Evolutionary conservation across 2,888 invertebrate genomes (phyloP), one percentile per base, ranked within the genome.

Genomic region (Synergus japonicus): DNA sequence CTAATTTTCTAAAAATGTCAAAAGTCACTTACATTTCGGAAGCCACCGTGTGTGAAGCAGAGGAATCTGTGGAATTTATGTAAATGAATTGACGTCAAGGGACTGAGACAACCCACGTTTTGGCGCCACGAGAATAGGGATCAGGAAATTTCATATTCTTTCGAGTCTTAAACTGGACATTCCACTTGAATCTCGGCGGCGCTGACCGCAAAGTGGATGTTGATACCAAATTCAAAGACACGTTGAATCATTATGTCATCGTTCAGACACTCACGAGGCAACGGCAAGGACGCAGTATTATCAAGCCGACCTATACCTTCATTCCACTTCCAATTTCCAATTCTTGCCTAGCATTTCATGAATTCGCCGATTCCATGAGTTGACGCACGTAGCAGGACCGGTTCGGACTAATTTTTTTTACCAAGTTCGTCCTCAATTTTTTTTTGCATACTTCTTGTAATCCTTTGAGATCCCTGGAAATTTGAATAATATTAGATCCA

Each of bases 211-310:
- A 54, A 12, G 60, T 60, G 22, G 18, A 49, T 73, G 29, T 60
- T 10, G 22, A 49, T 73, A 15, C 29, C 69, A 15, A 73, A 73
- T 49, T 7, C 41, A 9, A 12, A 67, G 44, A 44, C 46, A 44
- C 67, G 67, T 67, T 67, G 73, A 66, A 73, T 49, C 54, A 73
- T 73, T 73, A 73, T 73, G 73, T 73, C 73, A 73, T 73, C 73
- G 67, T 44, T 44, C 67, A 67, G 67, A 67, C 49, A 29, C 49
- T 15, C 29, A 29, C 12, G 60, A 60, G 12, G 43, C 15, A 67
- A 44, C 66, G 44, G 29, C 54, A 69, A 44, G 69, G 44, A 44
- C 41, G 60, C 22, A 60, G 22, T 60, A 60, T 60, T 18, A 5
- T 60, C n/a, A 60, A 60, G 7, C 22, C 60, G 60, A 60, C 18